Evolutionary conservation across 1,140 invertebrate genomes (phyloP).

Genomic region (Ceratosolen solmsi): DNA sequence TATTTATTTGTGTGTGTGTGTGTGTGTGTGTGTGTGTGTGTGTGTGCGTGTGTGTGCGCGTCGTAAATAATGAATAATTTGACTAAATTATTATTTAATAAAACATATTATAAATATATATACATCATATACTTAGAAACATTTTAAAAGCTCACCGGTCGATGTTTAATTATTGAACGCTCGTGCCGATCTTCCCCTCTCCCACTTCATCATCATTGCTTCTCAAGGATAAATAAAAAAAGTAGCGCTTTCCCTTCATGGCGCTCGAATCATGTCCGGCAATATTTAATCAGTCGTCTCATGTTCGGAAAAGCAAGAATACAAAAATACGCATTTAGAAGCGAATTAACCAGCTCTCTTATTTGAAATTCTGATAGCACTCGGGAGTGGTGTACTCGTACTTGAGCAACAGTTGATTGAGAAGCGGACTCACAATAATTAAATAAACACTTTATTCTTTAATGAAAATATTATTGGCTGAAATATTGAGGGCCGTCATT

Average conservation of each 20-base stretch:
- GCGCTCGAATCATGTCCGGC: background rate
- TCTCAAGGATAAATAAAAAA: background rate
- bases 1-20: no score
- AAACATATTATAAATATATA: no score
- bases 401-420: background rate
- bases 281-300: background rate
- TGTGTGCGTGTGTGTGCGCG: no score
- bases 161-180: background rate
- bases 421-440: background rate
- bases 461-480: no score
- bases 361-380: slow-evolving; percentile 10
- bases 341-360: background rate
- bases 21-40: no score
- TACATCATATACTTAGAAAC: no score
- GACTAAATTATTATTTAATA: no score
- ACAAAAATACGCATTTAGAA: background rate
- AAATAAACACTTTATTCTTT: no score
- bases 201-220: background rate
- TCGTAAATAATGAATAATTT: no score
- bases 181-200: background rate
- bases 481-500: no score
- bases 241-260: background rate
- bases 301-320: background rate
- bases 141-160: no score
- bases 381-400: background rate